Percentiles rank a stretch among this genome's conserved stretches.
phyloP scores from a whole-genome alignment of 2,797 vertebrate genomes.

The Halcyon leucocephala region DNA sequence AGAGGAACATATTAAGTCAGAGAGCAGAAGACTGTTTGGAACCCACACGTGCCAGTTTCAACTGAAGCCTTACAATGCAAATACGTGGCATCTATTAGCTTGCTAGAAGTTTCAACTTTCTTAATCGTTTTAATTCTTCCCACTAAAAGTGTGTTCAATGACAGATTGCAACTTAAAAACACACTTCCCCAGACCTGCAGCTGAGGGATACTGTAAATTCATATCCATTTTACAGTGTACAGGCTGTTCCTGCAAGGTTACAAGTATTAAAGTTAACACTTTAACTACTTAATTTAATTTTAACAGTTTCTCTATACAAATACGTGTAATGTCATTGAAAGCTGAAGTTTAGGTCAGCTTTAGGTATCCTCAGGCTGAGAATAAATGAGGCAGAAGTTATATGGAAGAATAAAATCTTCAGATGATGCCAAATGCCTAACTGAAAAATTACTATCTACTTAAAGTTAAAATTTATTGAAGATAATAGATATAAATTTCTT shows the following conservation, averaged over 20 bases:
- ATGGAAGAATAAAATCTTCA: background rate
- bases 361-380: background rate
- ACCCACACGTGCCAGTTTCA: background rate
- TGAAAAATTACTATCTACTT: background rate
- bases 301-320: background rate
- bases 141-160: background rate
- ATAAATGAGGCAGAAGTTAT: background rate
- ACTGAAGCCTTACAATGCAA: background rate
- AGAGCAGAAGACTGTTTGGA: background rate
- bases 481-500: background rate
- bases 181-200: background rate
- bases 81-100: background rate
- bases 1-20: accelerated
- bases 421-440: background rate
- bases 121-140: background rate
- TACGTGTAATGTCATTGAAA: background rate
- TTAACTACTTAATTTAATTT: background rate
- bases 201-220: background rate
- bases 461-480: background rate
- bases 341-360: background rate
- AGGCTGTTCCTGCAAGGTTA: background rate
- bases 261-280: background rate
- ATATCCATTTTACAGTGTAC: background rate
- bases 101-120: background rate
- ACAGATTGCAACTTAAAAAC: background rate